phyloP scores from a whole-genome alignment of 2,888 invertebrate species.

The Pseudoips prasinana region DNA sequence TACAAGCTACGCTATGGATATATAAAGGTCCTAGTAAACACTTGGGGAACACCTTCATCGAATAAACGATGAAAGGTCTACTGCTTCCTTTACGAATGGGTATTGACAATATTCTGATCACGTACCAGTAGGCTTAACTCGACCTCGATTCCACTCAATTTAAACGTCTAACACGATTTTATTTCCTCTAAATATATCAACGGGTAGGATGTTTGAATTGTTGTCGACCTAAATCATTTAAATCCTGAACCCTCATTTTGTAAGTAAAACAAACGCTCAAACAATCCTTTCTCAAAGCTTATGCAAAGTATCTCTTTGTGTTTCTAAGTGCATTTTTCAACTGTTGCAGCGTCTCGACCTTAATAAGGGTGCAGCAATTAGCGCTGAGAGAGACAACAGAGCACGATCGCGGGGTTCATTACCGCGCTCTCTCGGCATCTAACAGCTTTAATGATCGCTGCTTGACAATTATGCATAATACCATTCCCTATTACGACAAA shows the following conservation, averaged over 20 bases:
- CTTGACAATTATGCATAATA: constrained; percentile 37
- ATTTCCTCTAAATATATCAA: constrained; percentile 39
- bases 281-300: constrained; percentile 20
- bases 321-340: constrained; percentile 49
- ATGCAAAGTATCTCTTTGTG: constrained; percentile 31
- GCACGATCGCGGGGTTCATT: constrained; percentile 48
- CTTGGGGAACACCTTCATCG: constrained; percentile 39
- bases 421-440: constrained; percentile 42
- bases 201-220: constrained; percentile 25
- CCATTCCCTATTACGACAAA: constrained; percentile 32
- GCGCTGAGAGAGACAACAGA: constrained; percentile 49
- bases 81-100: constrained; percentile 21
- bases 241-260: constrained; percentile 13
- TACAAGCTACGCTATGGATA: too few relatives aligned
- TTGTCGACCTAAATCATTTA: constrained; percentile 13
- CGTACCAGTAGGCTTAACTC: constrained; percentile 43
- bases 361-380: constrained; percentile 64
- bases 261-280: constrained; percentile 19
- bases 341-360: constrained; percentile 52
- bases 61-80: constrained; percentile 32
- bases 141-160: constrained; percentile 54
- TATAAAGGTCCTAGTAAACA: too few relatives aligned
- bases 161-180: constrained; percentile 50
- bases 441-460: constrained; percentile 50
- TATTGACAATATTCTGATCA: constrained; percentile 42